Evolutionary conservation across 2,888 invertebrate genomes (phyloP).

Genomic region (Chymomyza amoena): DNA sequence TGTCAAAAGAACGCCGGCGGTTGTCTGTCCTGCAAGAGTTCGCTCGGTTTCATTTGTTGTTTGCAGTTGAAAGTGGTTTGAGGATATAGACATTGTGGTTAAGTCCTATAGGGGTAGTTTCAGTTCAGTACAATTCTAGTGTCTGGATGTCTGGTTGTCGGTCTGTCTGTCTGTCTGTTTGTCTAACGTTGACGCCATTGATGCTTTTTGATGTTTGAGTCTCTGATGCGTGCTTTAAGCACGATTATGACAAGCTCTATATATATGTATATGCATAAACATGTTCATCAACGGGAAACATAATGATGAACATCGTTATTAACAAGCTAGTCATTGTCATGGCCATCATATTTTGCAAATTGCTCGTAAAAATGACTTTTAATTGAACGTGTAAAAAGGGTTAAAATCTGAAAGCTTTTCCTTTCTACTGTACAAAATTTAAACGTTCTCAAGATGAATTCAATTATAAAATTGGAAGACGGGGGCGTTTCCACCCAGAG

Average conservation of each 20-base stretch:
- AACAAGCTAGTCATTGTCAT: conserved; percentile 14
- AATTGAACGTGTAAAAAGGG: conserved; percentile 68
- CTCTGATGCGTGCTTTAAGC: neutral
- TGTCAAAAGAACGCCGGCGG: conserved; percentile 56
- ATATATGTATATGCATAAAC: too few relatives aligned
- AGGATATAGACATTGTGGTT: neutral
- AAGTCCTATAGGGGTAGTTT: neutral
- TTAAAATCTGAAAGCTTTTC: conserved; percentile 38
- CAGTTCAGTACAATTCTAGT: neutral
- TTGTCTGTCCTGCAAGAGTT: conserved; percentile 5
- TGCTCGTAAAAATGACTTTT: conserved; percentile 65
- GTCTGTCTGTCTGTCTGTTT: neutral
- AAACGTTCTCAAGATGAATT: conserved; percentile 62
- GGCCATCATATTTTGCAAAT: conserved; percentile 58
- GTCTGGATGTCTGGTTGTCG: too few relatives aligned
- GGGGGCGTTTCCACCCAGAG: conserved; percentile 7
- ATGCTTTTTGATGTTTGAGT: conserved; percentile 1
- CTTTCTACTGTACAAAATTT: conserved; percentile 33
- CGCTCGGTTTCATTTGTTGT: conserved; percentile 24
- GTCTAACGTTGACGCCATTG: neutral
- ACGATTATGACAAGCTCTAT: neutral
- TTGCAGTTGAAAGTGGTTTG: neutral
- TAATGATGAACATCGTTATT: conserved; percentile 33
- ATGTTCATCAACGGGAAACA: neutral
- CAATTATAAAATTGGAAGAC: conserved; percentile 43